Base-by-base conservation (phyloP, 2,888 invertebrate species). In the Phyllotreta striolata region DNA sequence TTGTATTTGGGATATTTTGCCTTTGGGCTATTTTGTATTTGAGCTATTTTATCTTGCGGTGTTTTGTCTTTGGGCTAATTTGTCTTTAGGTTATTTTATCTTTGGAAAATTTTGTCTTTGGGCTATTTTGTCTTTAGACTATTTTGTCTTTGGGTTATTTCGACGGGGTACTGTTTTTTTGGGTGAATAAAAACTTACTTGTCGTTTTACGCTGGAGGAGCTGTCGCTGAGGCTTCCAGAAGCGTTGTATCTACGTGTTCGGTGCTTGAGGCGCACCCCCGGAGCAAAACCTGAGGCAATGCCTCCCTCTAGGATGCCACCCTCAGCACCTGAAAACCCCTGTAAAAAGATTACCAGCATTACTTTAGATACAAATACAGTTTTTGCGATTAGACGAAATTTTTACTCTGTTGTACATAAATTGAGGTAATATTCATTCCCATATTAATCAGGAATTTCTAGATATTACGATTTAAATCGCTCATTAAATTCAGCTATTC, bases 181-280 rank as follows among this genome's bases (percentile, higher is more conserved):
- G 8, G 35, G 8, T 8, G 6, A 46, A 39, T 38, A 49, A 44
- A 54, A 24, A 64, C 65, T 62, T 65, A 81, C 82, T 80, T 81
- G 82, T 80, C 82, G 79, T 78, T 81, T 81, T 77, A 81, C 80
- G 79, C 81, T 81, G 79, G 80, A 82, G 77, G 82, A 82, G 76
- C 81, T 81, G 73, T 81, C 81, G 74, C 81, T 81, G 76, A 81
- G 80, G 75, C 80, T 81, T 71, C 80, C 81, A 70, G 81, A 81
- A 73, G 81, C 78, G 71, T 77, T 73, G 72, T 77, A 77, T 73
- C 78, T 78, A 67, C 77, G 78, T 63, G 76, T 80, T 54, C 82
- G 81, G 74, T 78, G 78, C 71, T 78, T 79, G 78, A 81, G 80
- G 79, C 84, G 83, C 79, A 82, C 80, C 80, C 78, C 76, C 74